Conservation (phyloP, 2,888 invertebrate species). For the Chalcis sispes region DNA sequence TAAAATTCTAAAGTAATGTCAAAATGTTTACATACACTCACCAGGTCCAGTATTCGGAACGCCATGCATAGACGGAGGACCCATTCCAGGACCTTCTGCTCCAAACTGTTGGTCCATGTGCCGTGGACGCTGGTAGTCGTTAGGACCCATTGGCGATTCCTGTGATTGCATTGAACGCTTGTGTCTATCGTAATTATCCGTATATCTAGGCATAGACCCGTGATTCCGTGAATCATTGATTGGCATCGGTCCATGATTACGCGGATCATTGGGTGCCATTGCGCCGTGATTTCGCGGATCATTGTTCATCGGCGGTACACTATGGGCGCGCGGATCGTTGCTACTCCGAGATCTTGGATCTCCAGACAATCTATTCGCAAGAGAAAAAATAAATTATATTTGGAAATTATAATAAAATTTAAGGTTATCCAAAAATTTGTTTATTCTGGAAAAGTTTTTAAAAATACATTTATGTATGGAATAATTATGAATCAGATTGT, state of each 20-base stretch:
- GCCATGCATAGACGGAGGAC: constrained; percentile 36
- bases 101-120: constrained; percentile 42
- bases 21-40: constrained; percentile 7
- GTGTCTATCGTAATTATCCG: constrained; percentile 70
- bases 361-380: constrained; percentile 24
- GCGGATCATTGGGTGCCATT: constrained; percentile 23
- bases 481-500: no score
- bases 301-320: background rate
- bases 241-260: constrained; percentile 6
- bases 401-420: background rate
- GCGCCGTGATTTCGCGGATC: constrained; percentile 37
- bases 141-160: background rate
- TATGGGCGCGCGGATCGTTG: constrained; percentile 29
- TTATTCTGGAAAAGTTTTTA: background rate
- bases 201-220: constrained; percentile 62
- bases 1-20: no score
- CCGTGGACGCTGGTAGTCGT: constrained; percentile 33
- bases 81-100: constrained; percentile 20
- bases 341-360: constrained; percentile 47
- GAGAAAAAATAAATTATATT: no score
- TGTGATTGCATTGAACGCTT: constrained; percentile 57
- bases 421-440: background rate
- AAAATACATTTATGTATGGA: no score
- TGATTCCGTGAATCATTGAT: constrained; percentile 30
- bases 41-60: constrained; percentile 21